A percentile compares a stretch with the other conserved stretches of the same genome.
These are phyloP conservation scores for Falcunculus frontatus DNA, from an alignment of 2,113 vertebrate genomes.

Conservation along the genomic window DNA sequence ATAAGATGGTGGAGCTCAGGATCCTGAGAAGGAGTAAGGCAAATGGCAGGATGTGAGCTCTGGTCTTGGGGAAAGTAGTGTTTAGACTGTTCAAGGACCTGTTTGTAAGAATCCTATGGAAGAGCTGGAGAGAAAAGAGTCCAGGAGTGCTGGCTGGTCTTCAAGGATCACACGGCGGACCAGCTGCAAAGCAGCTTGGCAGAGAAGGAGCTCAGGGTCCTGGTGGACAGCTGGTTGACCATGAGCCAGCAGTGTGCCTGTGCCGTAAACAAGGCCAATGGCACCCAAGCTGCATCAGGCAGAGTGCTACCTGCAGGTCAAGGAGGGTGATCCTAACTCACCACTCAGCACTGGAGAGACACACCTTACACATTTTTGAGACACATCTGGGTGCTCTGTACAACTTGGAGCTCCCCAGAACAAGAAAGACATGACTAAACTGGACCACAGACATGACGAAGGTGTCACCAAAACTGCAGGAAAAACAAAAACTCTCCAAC, in stretches of 20 bases:
- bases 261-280: neutral
- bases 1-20: neutral
- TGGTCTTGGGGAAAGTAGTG: neutral
- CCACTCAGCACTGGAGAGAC: neutral
- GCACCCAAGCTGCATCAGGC: neutral
- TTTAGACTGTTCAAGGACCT: neutral
- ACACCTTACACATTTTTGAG: neutral
- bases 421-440: neutral
- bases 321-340: neutral
- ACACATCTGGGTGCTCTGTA: neutral
- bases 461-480: fast-evolving
- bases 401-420: neutral
- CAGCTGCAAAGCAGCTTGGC: neutral
- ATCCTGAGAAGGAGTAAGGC: neutral
- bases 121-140: neutral
- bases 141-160: neutral
- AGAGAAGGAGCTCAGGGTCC: neutral
- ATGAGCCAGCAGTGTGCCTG: neutral
- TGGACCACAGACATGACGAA: neutral
- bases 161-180: neutral
- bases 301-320: neutral
- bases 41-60: neutral
- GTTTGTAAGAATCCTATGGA: neutral
- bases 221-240: neutral
- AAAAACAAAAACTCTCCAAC: neutral